Conservation (phyloP, 2,797 vertebrate species). For the Heterohyrax brucei region DNA sequence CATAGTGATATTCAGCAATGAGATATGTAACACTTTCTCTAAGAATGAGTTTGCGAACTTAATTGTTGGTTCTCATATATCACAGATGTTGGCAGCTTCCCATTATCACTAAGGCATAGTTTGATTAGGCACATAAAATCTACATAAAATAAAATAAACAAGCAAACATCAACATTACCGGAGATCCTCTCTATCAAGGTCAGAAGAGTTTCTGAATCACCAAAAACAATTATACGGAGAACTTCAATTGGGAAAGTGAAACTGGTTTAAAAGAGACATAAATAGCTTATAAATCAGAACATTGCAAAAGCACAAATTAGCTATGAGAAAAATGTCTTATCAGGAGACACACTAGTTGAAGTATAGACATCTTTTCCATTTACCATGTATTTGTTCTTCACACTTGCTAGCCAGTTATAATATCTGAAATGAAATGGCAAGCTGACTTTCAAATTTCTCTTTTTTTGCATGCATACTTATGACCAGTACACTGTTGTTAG, state of each 20-base stretch:
- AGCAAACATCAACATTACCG: background rate
- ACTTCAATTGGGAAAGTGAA: background rate
- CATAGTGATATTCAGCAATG: no score
- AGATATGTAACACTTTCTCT: no score
- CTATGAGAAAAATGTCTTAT: background rate
- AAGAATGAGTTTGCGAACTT: no score
- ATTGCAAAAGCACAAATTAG: background rate
- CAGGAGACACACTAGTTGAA: slow-evolving; percentile 18
- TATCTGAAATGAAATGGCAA: slow-evolving; percentile 14
- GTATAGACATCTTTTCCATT: background rate
- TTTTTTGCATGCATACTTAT: background rate
- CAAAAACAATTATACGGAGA: background rate
- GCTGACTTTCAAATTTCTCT: background rate
- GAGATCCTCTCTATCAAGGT: background rate
- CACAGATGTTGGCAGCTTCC: background rate
- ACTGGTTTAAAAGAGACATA: background rate
- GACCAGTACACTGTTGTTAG: background rate
- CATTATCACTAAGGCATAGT: background rate
- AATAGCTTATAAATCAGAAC: slow-evolving; percentile 21
- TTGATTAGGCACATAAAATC: background rate
- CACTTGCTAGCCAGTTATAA: background rate
- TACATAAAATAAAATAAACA: background rate
- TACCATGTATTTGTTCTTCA: slow-evolving; percentile 26
- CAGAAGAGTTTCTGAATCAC: slow-evolving; percentile 12
- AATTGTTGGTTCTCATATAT: no score